Conservation (phyloP, 2,888 invertebrate species). For the Trichacis sp. region DNA sequence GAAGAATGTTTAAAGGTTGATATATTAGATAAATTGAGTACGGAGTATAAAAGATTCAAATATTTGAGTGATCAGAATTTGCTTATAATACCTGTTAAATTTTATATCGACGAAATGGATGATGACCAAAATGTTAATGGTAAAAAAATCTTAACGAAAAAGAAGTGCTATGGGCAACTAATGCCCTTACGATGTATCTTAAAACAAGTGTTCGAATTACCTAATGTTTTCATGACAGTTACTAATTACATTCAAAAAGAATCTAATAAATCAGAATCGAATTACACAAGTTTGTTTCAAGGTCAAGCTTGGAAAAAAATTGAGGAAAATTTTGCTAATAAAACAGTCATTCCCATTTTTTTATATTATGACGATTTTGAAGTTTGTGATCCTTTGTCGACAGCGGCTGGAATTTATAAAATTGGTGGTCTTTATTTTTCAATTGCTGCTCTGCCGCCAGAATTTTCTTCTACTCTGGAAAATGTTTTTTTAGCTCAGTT, state of each 20-base stretch:
- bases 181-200: conserved; percentile 1
- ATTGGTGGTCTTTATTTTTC: conserved; percentile 19
- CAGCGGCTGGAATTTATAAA: conserved; percentile 20
- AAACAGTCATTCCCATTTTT: conserved; percentile 11
- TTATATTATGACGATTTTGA: conserved; percentile 31
- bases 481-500: conserved; percentile 12
- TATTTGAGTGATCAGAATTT: neutral
- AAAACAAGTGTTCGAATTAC: conserved; percentile 9
- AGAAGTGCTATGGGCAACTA: neutral
- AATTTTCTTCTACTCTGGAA: neutral
- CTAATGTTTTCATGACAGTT: conserved; percentile 7
- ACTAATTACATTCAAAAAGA: neutral
- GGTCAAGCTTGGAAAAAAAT: neutral
- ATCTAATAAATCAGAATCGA: neutral
- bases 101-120: neutral
- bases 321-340: neutral
- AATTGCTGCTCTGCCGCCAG: conserved; percentile 20
- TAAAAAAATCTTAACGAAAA: neutral
- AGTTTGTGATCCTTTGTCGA: conserved; percentile 17
- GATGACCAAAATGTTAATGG: neutral
- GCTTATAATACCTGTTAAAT: neutral
- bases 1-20: too few species aligned
- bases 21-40: neutral
- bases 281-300: neutral
- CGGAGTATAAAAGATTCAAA: conserved; percentile 1